Evolutionary conservation across 1,140 invertebrate species (phyloP), one percentile per base, ranked within the genome.

Genomic region (Macrotrachela quadricornifera): DNA sequence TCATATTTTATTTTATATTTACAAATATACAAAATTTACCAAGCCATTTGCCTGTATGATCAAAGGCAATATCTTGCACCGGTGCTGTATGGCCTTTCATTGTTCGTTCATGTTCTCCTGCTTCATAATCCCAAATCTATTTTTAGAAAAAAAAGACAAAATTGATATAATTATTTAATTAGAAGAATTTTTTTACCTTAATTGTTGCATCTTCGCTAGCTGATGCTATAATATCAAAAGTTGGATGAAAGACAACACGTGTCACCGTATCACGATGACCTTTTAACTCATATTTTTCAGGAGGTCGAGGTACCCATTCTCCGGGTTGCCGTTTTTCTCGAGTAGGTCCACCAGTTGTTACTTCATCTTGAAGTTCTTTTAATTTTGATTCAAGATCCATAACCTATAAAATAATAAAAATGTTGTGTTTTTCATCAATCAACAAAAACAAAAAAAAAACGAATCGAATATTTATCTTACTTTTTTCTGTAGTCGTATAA

Each of bases 51-150:
- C 87, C 87, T 62, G 79, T 79, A 53, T 78, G 74, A 73, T 96
- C 90, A 71, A 97, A 96, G 38, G 85, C 81, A 59, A 97, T 80
- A 71, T 99, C 92, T 72, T 97, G 91, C 48, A 99, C 87, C 61
- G 86, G 85, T 71, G 96, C 88, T 58, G 90, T 95, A 71, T 99
- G 92, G 18, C 91, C 92, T 72, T 96, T 96, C 3, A 99, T 73
- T 53, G 88, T 92, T 67, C 85, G 79, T 73, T 97, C 92, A 69
- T 86, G 96, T 67, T 96, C 88, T 48, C 92, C 92, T 57, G 81
- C 90, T 73, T 97, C 92, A 71, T 90, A 96, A 71, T 99, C 92
- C 91, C 91, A 97, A 57, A 30, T 30, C 21, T 30, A 30, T n/a
- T n/a, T n/a, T n/a, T n/a, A n/a, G n/a, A n/a, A n/a, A n/a, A n/a